These are phyloP conservation scores for Clostera curtula DNA, from an alignment of 2,888 invertebrate species.

Conservation along the genomic window DNA sequence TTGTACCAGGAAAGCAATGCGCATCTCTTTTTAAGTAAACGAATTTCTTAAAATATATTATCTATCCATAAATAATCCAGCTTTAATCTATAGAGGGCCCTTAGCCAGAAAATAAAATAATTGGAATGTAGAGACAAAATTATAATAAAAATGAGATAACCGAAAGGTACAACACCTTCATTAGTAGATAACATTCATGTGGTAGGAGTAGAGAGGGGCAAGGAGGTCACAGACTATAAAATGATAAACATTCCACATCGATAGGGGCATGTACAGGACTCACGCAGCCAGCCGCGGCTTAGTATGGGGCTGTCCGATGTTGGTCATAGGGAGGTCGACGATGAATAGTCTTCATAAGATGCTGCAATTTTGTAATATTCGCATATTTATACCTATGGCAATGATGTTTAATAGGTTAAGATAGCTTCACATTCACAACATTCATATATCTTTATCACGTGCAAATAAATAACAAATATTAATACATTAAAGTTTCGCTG, in stretches of 20 bases:
- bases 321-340: conserved; percentile 81
- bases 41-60: too few relatives aligned
- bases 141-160: conserved; percentile 14
- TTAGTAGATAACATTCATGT: conserved; percentile 33
- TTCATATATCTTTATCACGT: too few relatives aligned
- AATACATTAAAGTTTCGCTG: too few relatives aligned
- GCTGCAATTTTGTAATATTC: conserved; percentile 78
- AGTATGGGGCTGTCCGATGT: conserved; percentile 66
- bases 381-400: conserved; percentile 73
- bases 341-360: conserved; percentile 82
- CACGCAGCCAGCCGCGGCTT: conserved; percentile 65
- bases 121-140: conserved; percentile 15
- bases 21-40: too few relatives aligned
- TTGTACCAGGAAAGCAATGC: too few relatives aligned
- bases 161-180: conserved; percentile 39
- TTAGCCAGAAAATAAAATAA: conserved; percentile 10
- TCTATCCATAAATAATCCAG: too few relatives aligned
- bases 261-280: conserved; percentile 60
- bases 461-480: too few relatives aligned
- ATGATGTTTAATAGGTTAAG: conserved; percentile 62
- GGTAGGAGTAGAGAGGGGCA: conserved; percentile 28
- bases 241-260: conserved; percentile 65
- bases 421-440: conserved; percentile 29
- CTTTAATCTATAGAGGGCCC: too few relatives aligned
- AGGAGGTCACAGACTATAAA: conserved; percentile 38